These are phyloP conservation scores for Astreopora myriophthalma DNA, from an alignment of 64 coral and sea anemone genomes.

Conservation along the genomic window DNA sequence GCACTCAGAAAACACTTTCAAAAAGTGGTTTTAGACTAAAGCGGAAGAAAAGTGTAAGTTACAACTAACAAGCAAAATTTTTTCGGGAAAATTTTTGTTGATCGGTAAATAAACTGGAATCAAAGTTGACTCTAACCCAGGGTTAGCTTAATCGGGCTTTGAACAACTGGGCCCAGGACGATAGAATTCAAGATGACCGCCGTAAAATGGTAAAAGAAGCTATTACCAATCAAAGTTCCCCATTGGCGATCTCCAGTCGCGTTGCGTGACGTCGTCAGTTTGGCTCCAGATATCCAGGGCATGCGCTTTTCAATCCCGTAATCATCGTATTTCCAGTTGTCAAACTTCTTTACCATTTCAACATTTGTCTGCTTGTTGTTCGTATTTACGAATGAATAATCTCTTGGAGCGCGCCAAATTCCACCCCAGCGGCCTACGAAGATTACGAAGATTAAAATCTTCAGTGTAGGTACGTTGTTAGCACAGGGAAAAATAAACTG, in stretches of 20 bases:
- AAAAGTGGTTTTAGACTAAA: too few relatives aligned
- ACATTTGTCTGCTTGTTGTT: constrained; percentile 64
- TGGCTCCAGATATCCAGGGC: constrained; percentile 69
- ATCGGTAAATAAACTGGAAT: too few relatives aligned
- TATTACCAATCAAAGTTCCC: constrained; percentile 18
- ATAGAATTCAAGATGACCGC: not conserved
- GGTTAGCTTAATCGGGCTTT: too few relatives aligned
- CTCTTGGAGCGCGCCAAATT: constrained; percentile 52
- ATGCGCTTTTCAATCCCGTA: constrained; percentile 65
- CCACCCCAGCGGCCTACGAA: constrained; percentile 70
- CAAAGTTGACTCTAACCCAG: too few relatives aligned
- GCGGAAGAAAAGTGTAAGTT: too few relatives aligned
- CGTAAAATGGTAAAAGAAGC: not conserved
- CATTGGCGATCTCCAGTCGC: constrained; percentile 27
- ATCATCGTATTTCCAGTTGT: constrained; percentile 68
- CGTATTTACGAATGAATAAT: constrained; percentile 41
- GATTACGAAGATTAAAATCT: too few relatives aligned
- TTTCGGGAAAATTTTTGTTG: too few relatives aligned
- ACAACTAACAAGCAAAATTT: too few relatives aligned
- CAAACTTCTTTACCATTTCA: constrained; percentile 47
- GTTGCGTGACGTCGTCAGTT: constrained; percentile 48
- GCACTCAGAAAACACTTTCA: too few relatives aligned
- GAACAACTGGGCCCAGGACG: too few relatives aligned
- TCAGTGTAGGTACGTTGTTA: too few relatives aligned
- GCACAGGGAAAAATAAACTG: too few relatives aligned